phyloP scores from a whole-genome alignment of 1,140 invertebrate genomes.

The Dysdera silvatica region DNA sequence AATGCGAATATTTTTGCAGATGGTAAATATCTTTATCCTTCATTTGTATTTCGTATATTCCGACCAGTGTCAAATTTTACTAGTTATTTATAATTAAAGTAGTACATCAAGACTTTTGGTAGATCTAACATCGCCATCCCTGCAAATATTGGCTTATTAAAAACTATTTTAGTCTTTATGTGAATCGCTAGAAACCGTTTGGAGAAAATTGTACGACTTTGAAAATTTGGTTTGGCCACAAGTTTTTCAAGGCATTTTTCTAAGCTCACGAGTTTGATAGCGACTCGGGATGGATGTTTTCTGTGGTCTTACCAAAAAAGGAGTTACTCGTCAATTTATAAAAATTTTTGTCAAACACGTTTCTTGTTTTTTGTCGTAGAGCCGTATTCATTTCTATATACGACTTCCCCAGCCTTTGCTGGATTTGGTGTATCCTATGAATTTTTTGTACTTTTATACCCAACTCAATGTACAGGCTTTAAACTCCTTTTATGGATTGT shows the following conservation, averaged over 20 bases:
- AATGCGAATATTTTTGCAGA: too few relatives aligned
- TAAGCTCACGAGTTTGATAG: conserved; percentile 42
- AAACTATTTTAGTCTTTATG: conserved; percentile 25
- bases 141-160: conserved; percentile 33
- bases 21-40: too few relatives aligned
- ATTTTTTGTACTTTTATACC: too few relatives aligned
- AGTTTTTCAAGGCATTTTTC: conserved; percentile 36
- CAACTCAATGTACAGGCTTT: too few relatives aligned
- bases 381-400: too few relatives aligned
- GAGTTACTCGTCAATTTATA: neutral
- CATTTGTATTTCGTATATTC: too few relatives aligned
- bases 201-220: conserved; percentile 32
- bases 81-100: too few relatives aligned
- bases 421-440: too few relatives aligned
- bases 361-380: too few relatives aligned
- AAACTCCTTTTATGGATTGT: too few relatives aligned
- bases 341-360: neutral
- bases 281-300: conserved; percentile 39
- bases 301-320: neutral
- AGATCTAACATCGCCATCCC: neutral
- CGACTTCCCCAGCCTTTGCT: too few relatives aligned
- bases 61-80: too few relatives aligned
- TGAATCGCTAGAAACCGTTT: conserved; percentile 24
- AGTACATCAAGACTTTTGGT: neutral
- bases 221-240: conserved; percentile 43